These are phyloP conservation scores for Patella vulgata DNA, from an alignment of 1,140 invertebrate species.

Conservation along the genomic window DNA sequence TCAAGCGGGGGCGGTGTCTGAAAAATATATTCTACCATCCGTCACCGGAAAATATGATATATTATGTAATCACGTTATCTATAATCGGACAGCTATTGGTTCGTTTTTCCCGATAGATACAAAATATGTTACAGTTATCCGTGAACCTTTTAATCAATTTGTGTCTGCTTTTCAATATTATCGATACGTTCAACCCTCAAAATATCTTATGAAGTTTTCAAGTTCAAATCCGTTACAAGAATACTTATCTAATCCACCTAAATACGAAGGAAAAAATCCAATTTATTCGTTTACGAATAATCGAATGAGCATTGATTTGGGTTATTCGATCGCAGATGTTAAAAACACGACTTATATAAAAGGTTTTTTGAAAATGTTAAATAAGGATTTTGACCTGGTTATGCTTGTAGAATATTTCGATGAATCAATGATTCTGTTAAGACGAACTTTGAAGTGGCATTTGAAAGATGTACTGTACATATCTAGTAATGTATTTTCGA, in stretches of 20 bases:
- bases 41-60: constrained; percentile 35
- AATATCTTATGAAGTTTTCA: constrained; percentile 14
- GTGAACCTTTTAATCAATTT: constrained; percentile 38
- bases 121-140: constrained; percentile 34
- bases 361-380: too few species aligned
- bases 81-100: constrained; percentile 19
- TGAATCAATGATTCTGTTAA: constrained; percentile 37
- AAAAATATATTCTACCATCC: constrained; percentile 19
- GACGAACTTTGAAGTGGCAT: constrained; percentile 30
- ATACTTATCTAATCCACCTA: constrained; percentile 16
- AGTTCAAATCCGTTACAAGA: constrained; percentile 10
- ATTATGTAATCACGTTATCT: constrained; percentile 43
- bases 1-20: constrained; percentile 7
- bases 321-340: constrained; percentile 12
- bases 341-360: too few species aligned
- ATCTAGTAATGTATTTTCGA: neutral
- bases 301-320: constrained; percentile 42
- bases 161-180: constrained; percentile 41
- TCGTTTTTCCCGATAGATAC: constrained; percentile 36
- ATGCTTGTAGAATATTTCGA: constrained; percentile 39
- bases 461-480: constrained; percentile 35
- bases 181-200: constrained; percentile 2
- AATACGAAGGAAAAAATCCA: constrained; percentile 24
- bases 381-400: constrained; percentile 23
- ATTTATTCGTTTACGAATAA: constrained; percentile 41